Base-by-base conservation (phyloP, 2,113 vertebrate species). In the Polypterus bichir region DNA sequence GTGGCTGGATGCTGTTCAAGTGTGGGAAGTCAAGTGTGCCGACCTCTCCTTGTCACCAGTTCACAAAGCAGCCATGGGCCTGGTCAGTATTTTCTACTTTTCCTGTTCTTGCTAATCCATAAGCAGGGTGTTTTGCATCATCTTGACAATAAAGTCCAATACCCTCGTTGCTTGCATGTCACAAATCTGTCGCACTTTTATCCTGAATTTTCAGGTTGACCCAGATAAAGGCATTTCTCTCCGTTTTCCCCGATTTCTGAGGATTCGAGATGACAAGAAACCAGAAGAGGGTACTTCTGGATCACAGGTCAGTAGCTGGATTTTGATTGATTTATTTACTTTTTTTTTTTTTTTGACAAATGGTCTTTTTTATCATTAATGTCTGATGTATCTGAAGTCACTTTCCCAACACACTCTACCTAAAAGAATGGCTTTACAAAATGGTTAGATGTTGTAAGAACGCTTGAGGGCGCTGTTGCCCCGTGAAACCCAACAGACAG, bases 21-120 rank as follows among this genome's bases (percentile, higher is more conserved):
- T 94, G 3, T 96, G 92, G 92, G 92, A 96, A 68, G 91, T 96
- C 66, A 93, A 92, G 74, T 96, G 91, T 0, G 90, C 90, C 0
- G 92, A 96, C 67, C 85, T 94, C 44, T 94, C 92, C 0, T 78
- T 94, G 64, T 96, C 92, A 0, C 92, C 92, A 0, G 69, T 92
- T 69, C 89, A 96, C 77, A 91, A 91, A 2, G 92, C 92, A 1
- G 91, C 87, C 54, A 81, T 86, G 62, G 90, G 92, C 74, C 62
- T 93, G 91, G 92, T 95, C 67, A 86, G 92, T 88, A 6, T 10
- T n/a, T 6, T 57, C 9, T 57, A 3, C 27, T 7, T 57, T 7
- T 57, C 9, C 27, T 10, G 6, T 7, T 2, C 9, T 57, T 5
- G 8, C 55, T 57, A 7, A 6, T 51, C 9, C 49, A 51, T 8